Conservation (phyloP, 2,797 vertebrate species). For the Notolabrus celidotus region DNA sequence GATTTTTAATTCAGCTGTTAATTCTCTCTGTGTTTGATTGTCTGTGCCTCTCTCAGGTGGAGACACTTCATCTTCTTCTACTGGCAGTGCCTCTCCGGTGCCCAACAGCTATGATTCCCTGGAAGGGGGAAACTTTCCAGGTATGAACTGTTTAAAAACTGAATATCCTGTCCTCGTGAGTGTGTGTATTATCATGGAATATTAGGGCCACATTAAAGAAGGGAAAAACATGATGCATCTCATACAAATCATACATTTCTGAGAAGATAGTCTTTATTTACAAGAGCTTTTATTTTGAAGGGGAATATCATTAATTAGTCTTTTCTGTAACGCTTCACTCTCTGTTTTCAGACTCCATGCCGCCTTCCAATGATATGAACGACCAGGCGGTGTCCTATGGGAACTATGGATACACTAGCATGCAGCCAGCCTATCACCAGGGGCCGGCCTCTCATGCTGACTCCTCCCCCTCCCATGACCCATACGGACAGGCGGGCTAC, state of each 20-base stretch:
- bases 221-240: too few species aligned
- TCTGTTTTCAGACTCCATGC: constrained; percentile 85
- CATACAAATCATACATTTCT: too few species aligned
- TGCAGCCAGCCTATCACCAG: constrained; percentile 91
- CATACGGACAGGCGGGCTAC: constrained; percentile 68
- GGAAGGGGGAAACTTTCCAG: constrained; percentile 93
- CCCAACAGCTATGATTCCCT: constrained; percentile 93
- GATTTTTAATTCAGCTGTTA: background rate
- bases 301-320: too few species aligned
- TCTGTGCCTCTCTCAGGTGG: constrained; percentile 81
- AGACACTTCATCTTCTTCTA: constrained; percentile 94
- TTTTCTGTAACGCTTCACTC: too few species aligned
- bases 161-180: too few species aligned
- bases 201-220: too few species aligned
- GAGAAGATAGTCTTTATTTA: too few species aligned
- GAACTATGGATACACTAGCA: constrained; percentile 89
- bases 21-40: background rate
- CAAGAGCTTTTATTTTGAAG: too few species aligned
- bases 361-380: constrained; percentile 78
- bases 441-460: constrained; percentile 65
- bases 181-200: too few species aligned
- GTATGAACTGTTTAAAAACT: constrained; percentile 68
- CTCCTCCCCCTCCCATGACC: constrained; percentile 66
- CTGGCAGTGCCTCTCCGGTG: constrained; percentile 93
- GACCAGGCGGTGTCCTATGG: constrained; percentile 87